Evolutionary conservation across 2,113 vertebrate species (phyloP), one percentile per base, ranked within the genome.

Genomic region (Rhinolophus ferrumequinum): DNA sequence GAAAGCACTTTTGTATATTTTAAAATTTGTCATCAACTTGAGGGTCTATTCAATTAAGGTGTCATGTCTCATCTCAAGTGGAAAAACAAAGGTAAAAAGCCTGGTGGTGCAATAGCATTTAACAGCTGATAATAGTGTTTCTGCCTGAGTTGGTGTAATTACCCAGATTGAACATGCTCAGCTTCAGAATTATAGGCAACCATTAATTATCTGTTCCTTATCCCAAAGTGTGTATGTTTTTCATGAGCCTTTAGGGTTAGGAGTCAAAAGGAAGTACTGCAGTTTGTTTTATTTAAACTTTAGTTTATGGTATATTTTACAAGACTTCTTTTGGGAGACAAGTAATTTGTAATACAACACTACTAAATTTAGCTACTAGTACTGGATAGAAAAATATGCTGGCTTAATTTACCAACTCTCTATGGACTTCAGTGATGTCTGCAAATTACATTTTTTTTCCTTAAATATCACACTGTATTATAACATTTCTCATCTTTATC

Each of bases 61-160:
- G 96, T 97, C 98, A 97, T 86, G 89, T 97, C 96, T 98, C 95
- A 97, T 90, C 93, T 98, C 96, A 98, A 97, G 91, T 95, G 88
- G 86, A 98, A 98, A 98, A 98, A 97, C 96, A 97, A 97, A 98
- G 93, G 97, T 98, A 97, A 97, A 97, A 98, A 98, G 97, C 80
- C 1, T 95, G 96, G 38, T 47, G 81, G 82, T 88, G 97, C 97
- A 97, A 97, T 96, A 97, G 91, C 95, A 96, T 98, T 98, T 98
- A 98, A 97, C 94, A 98, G 92, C 96, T 98, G 96, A 98, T 97
- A 98, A 98, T 92, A 98, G 97, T 97, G 90, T 97, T 98, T 98
- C 98, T 98, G 97, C 96, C 91, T 92, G 97, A 98, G 98, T 98
- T 97, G 85, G 79, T 97, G 50, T 98, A 98, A 98, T 98, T 98